Percentiles rank a stretch among this genome's conserved stretches.
Conservation (phyloP, 2,113 vertebrate species). For the Sporophila hypoxantha region DNA sequence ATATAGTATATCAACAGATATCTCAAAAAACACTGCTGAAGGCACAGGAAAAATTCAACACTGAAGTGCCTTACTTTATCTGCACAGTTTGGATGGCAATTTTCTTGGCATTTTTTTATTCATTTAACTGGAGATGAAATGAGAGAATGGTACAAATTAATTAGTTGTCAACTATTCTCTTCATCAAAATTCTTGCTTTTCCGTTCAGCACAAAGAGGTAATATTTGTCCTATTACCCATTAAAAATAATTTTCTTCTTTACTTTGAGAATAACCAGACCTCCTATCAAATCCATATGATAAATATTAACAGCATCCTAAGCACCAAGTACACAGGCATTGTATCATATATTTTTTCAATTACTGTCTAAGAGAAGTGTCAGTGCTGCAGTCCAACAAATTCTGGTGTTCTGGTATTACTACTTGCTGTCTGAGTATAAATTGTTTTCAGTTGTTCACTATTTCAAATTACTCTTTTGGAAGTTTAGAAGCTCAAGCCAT, state of each 20-base stretch:
- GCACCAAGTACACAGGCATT: background rate
- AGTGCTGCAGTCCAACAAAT: background rate
- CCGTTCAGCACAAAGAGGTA: background rate
- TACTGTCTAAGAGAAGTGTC: background rate
- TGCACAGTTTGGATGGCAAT: background rate
- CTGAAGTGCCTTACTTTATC: background rate
- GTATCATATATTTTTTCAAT: background rate
- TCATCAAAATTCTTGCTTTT: background rate
- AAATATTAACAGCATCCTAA: conserved; percentile 1
- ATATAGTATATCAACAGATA: background rate
- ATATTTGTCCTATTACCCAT: background rate
- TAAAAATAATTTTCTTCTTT: background rate
- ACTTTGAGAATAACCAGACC: background rate
- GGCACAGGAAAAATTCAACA: background rate
- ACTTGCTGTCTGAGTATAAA: background rate
- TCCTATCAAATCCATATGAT: background rate
- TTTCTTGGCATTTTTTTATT: background rate
- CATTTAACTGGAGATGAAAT: background rate
- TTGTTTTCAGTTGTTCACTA: background rate
- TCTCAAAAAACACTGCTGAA: background rate
- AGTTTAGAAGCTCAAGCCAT: background rate
- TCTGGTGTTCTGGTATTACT: background rate
- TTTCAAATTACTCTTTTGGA: background rate
- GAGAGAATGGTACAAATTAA: background rate
- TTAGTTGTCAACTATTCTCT: background rate